Conservation (phyloP, 2,797 vertebrate genomes). For the Melanotaenia nigrans region DNA sequence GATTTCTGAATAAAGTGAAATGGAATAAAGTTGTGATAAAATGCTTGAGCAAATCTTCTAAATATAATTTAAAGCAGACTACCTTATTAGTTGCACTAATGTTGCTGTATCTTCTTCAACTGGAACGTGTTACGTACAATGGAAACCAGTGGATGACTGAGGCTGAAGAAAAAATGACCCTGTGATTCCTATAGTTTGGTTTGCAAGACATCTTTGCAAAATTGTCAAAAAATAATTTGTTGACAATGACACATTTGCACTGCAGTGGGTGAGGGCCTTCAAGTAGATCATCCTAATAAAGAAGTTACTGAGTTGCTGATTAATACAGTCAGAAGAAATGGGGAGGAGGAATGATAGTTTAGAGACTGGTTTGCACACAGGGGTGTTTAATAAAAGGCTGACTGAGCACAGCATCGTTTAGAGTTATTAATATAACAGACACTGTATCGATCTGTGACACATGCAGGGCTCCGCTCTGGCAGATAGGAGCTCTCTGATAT, state of each 20-base stretch:
- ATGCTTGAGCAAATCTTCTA: background rate
- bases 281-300: slow-evolving; percentile 31
- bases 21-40: background rate
- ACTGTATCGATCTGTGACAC: slow-evolving; percentile 68
- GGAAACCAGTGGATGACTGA: background rate
- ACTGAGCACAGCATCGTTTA: slow-evolving; percentile 65
- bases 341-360: slow-evolving; percentile 45
- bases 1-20: background rate
- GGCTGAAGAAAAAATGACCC: background rate
- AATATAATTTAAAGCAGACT: background rate
- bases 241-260: background rate
- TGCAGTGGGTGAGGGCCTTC: background rate
- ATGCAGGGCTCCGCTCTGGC: slow-evolving; percentile 46
- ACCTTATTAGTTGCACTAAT: background rate
- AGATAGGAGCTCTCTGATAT: slow-evolving; percentile 69
- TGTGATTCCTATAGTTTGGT: background rate
- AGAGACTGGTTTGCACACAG: slow-evolving; percentile 48
- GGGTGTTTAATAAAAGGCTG: slow-evolving; percentile 74
- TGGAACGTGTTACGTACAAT: background rate
- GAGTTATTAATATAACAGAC: slow-evolving; percentile 81
- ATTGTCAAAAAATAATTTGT: background rate
- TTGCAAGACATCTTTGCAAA: background rate
- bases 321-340: slow-evolving; percentile 41
- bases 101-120: background rate
- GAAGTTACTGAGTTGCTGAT: slow-evolving; percentile 50